Evolutionary conservation across 1,140 invertebrate genomes (phyloP).

Genomic region (Psilanteris sp.): DNA sequence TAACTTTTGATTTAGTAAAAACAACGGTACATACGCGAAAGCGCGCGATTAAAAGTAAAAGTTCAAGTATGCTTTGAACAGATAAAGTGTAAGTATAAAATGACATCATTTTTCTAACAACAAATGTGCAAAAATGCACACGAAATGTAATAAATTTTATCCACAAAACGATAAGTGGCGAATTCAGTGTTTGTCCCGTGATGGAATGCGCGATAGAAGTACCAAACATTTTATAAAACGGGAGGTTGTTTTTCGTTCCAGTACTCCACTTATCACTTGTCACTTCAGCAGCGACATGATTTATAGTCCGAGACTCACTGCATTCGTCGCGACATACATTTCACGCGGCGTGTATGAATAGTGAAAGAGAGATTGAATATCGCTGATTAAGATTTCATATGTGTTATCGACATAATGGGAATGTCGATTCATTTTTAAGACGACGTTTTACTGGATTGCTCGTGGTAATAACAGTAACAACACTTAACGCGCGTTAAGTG

Average conservation of each 20-base stretch:
- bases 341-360: background rate
- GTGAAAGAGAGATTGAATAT: conserved; percentile 3
- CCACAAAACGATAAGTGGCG: background rate
- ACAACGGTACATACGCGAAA: too few relatives aligned
- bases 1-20: too few relatives aligned
- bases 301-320: conserved; percentile 66
- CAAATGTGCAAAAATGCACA: too few relatives aligned
- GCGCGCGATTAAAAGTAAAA: too few relatives aligned
- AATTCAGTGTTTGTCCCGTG: conserved; percentile 70
- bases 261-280: conserved; percentile 75
- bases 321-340: conserved; percentile 37
- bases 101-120: too few relatives aligned
- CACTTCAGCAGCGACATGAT: conserved; percentile 64
- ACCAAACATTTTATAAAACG: too few relatives aligned
- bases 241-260: conserved; percentile 76
- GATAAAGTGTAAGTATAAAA: too few relatives aligned
- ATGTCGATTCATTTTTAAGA: conserved; percentile 1
- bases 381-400: conserved; percentile 20
- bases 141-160: too few relatives aligned
- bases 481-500: background rate
- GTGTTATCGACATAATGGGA: conserved; percentile 4
- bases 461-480: background rate
- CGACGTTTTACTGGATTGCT: too few relatives aligned
- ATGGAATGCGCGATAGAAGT: conserved; percentile 66
- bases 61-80: too few relatives aligned